Conservation (phyloP, 2,888 invertebrate species). For the Lamproptera curius region DNA sequence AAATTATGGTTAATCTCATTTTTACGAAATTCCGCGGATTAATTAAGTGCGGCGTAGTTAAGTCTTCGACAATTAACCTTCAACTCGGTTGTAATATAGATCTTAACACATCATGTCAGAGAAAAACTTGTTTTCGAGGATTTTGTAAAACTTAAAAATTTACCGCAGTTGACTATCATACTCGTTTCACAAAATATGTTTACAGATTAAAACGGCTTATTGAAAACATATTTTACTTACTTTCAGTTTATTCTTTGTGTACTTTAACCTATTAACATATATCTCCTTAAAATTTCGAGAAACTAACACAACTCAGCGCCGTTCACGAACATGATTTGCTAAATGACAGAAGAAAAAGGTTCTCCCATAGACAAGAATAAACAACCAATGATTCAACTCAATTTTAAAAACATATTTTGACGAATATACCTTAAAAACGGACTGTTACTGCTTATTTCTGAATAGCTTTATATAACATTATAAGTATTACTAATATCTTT, state of each 20-base stretch:
- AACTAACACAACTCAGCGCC: constrained; percentile 27
- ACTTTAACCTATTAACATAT: constrained; percentile 15
- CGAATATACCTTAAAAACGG: no score
- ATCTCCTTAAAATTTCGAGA: not conserved
- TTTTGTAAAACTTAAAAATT: constrained; percentile 9
- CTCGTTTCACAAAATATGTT: not conserved
- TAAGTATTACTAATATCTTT: no score
- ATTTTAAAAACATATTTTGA: no score
- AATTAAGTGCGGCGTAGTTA: constrained; percentile 1
- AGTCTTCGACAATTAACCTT: constrained; percentile 12
- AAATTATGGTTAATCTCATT: no score
- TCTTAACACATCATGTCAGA: constrained; percentile 11
- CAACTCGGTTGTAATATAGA: constrained; percentile 1
- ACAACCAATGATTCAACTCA: no score
- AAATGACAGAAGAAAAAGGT: constrained; percentile 38
- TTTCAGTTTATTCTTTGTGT: constrained; percentile 1
- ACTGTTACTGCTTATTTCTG: no score
- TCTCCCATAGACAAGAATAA: constrained; percentile 28
- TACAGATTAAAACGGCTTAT: not conserved
- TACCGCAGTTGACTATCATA: no score
- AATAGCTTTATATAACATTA: no score
- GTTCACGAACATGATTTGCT: constrained; percentile 50
- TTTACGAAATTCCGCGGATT: no score
- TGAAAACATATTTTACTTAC: constrained; percentile 12
- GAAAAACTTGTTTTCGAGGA: constrained; percentile 22